Evolutionary conservation across 2,888 invertebrate species (phyloP), one percentile per base, ranked within the genome.

Genomic region (Xestia c-nigrum): DNA sequence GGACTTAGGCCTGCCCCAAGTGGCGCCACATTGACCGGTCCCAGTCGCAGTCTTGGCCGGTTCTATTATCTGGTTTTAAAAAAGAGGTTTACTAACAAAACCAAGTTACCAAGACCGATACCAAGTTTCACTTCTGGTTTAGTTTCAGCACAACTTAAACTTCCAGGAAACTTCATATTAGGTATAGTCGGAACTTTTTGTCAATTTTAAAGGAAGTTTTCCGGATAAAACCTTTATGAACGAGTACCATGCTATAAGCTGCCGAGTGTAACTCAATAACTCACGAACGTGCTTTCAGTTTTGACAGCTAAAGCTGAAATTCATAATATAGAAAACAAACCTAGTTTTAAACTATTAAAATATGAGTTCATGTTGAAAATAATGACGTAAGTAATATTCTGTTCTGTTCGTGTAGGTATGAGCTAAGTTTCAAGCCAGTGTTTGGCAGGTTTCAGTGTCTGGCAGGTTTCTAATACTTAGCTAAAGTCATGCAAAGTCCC

Each of bases 291-390:
- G 40, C 10, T 66, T 47, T 70, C 24, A 14, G n/a, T 66, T 83
- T 65, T 78, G 83, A 83, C 78, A 80, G 52, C 14, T 21, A 52
- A 77, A 69, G 9, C 50, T 21, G 7, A 61, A 70, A 80, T 38
- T 69, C 38, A n/a, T 55, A 24, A 55, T 38, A 65, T 59, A 31
- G 38, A 76, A 59, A 24, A 47, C 21, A n/a, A 68, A 65, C 31
- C 38, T 46, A 31, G 6, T 69, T 43, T 21, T 71, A 76, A 50
- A 83, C 21, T 43, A 50, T 21, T 46, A 19, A 65, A 72, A 63
- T 57, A 65, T n/a, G 50, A 40, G 19, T 66, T 31, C 7, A 24
- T 31, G 14, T 31, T 70, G 31, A 61, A 64, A 50, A 24, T 38
- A 59, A 59, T 77, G 50, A 47, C 21, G 16, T 55, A 40, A 61